Percentiles rank a stretch among this genome's conserved stretches.
These are phyloP conservation scores for Diceros bicornis DNA, from an alignment of 2,797 vertebrate species.

Conservation along the genomic window DNA sequence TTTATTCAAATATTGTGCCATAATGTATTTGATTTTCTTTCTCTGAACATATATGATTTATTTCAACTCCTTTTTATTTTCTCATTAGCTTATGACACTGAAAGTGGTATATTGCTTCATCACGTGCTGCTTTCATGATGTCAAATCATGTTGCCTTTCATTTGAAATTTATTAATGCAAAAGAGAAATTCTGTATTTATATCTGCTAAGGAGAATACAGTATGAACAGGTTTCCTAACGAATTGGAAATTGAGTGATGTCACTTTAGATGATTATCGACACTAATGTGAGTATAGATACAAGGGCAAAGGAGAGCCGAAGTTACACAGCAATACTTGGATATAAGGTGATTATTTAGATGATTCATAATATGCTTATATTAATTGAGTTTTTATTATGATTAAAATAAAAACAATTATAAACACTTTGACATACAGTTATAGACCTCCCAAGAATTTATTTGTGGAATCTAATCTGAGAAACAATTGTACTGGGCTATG, in stretches of 20 bases:
- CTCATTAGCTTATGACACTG: not conserved
- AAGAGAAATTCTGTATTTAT: constrained; percentile 24
- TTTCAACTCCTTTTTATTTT: constrained; percentile 16
- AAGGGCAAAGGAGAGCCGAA: not conserved
- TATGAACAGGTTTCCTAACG: not conserved
- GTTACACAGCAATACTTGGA: not conserved
- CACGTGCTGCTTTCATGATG: not conserved
- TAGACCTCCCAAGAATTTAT: not conserved
- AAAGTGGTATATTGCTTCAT: not conserved
- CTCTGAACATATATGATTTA: not conserved
- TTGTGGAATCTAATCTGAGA: not conserved
- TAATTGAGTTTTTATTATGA: not conserved
- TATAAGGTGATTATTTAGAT: not conserved
- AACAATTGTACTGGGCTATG: not conserved
- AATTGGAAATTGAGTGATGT: not conserved
- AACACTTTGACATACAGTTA: not conserved
- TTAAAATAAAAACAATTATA: constrained; percentile 16
- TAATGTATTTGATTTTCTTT: constrained; percentile 24
- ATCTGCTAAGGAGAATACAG: not conserved
- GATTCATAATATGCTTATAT: not conserved
- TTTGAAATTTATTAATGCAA: constrained; percentile 33
- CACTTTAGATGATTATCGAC: not conserved
- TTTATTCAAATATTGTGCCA: not conserved
- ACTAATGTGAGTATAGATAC: not conserved
- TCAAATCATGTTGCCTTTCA: not conserved